These are phyloP conservation scores for Pyrocoelia pectoralis DNA, from an alignment of 2,888 invertebrate species.

Conservation along the genomic window DNA sequence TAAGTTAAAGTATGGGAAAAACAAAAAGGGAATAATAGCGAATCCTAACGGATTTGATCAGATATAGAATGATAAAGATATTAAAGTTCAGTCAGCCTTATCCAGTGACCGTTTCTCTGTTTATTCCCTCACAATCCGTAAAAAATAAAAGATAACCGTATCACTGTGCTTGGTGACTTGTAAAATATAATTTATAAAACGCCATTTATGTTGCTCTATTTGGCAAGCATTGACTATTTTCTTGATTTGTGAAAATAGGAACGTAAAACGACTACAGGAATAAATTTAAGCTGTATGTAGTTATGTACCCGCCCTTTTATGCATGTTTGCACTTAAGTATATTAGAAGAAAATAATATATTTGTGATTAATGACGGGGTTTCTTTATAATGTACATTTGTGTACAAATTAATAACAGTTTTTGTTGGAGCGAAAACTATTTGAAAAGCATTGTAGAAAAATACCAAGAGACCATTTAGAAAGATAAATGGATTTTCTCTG, in stretches of 20 bases:
- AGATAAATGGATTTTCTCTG: constrained; percentile 7
- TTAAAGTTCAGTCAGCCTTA: constrained; percentile 40
- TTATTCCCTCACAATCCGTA: constrained; percentile 39
- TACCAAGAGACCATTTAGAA: neutral
- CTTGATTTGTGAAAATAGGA: constrained; percentile 41
- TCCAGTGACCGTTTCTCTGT: constrained; percentile 39
- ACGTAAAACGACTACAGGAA: constrained; percentile 32
- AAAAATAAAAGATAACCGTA: constrained; percentile 32
- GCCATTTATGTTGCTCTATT: constrained; percentile 42
- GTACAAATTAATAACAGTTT: neutral
- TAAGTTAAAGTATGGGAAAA: too few relatives aligned
- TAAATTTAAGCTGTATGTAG: constrained; percentile 36
- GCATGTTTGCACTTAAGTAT: neutral
- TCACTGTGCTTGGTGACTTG: constrained; percentile 39
- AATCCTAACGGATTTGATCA: constrained; percentile 37
- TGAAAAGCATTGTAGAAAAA: neutral
- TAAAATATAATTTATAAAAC: constrained; percentile 44
- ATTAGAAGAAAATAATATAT: too few relatives aligned
- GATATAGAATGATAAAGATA: constrained; percentile 42
- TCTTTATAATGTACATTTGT: neutral
- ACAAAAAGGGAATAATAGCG: constrained; percentile 35
- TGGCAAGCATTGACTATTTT: constrained; percentile 42
- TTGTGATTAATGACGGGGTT: neutral
- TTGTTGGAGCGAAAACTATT: constrained; percentile 4
- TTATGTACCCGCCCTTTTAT: constrained; percentile 15